Evolutionary conservation across 2,888 invertebrate species (phyloP), one percentile per base, ranked within the genome.

Genomic region (Drosophila recens): DNA sequence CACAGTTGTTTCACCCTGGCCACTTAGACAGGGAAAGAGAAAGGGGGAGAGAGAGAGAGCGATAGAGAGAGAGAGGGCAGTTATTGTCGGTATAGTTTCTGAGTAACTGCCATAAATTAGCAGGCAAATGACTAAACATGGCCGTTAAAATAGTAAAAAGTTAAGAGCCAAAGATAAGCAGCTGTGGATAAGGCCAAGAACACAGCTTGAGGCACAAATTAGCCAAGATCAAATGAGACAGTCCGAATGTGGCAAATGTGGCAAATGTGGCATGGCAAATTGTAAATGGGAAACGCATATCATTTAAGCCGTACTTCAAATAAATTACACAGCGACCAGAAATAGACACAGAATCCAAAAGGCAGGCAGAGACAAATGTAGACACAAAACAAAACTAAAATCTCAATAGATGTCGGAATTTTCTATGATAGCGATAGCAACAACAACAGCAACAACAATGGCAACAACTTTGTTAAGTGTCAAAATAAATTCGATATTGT

Each of bases 401-500:
- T 62, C 20, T 56, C 63, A 69, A 62, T 52, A 63, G 70, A 59
- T 64, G 69, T 70, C 70, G 66, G 48, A 80, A 64, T 80, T 68
- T 61, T 73, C 84, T 76, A 72, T 72, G 85, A 87, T 89, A 87
- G 82, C 84, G 58, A 52, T 65, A 72, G 38, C 68, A 51, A 33
- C 72, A 69, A 42, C 69, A 63, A 46, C 69, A 54, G 62, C 83
- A 52, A 30, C 79, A 56, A 80, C 84, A 89, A 78, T 72, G 85
- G 81, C 85, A 73, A 85, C 89, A 86, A 86, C 90, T 87, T 87
- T 90, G 90, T 87, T 74, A 87, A 90, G 90, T 87, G 87, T 87
- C 87, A 90, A 87, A 87, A 87, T 87, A 87, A 87, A 87, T 90
- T 87, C 90, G 90, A 87, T 87, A 87, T 87, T 87, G 88, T 89